Percentiles rank a stretch among this genome's conserved stretches.
phyloP scores from a whole-genome alignment of 64 coral and sea anemone genomes.

The Trachythela sp. region DNA sequence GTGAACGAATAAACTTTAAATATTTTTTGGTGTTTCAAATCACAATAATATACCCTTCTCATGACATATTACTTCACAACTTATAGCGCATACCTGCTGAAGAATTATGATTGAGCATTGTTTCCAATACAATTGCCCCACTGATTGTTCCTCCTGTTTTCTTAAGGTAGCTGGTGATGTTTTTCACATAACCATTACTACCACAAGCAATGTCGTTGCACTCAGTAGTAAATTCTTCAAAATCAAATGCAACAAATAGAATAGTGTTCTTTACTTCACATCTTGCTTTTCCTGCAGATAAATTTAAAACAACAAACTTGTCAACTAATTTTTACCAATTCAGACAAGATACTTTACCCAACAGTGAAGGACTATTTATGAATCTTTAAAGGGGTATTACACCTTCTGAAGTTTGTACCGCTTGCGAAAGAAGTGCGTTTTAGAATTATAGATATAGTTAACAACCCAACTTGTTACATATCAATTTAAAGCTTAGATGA shows the following conservation, averaged over 20 bases:
- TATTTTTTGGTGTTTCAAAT: neutral
- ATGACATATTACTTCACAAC: neutral
- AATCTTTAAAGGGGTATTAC: no score
- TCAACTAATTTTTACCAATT: no score
- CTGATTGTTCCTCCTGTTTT: neutral
- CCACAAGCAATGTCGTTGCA: neutral
- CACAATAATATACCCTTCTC: neutral
- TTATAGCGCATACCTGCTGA: neutral
- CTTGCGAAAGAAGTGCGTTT: no score
- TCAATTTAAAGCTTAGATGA: no score
- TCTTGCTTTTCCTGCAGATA: neutral
- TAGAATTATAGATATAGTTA: no score
- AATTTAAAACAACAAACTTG: neutral
- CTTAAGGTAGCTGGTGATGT: neutral
- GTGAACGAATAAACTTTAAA: no score
- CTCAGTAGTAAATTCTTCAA: neutral
- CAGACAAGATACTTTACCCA: no score
- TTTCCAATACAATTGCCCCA: neutral
- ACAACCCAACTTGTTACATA: no score
- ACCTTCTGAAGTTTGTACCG: no score
- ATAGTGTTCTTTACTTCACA: neutral
- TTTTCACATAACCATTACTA: neutral
- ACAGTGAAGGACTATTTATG: no score
- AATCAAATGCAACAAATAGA: neutral
- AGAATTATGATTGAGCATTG: constrained; percentile 1